phyloP scores from a whole-genome alignment of 2,888 invertebrate species.

The Busseola fusca region DNA sequence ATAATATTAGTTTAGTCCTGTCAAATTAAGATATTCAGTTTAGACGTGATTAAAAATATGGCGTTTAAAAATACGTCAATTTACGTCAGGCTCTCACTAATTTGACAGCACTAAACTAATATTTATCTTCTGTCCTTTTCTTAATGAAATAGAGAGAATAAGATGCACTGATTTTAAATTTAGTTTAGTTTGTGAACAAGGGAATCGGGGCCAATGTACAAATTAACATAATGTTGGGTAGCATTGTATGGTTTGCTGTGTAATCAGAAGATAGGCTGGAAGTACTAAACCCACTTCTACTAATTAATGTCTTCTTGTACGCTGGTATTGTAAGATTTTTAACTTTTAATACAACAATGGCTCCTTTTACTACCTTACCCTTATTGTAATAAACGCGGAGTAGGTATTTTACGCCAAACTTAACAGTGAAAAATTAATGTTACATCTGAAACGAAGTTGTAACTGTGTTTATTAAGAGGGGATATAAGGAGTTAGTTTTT shows the following conservation, averaged over 20 bases:
- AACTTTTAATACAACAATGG: neutral
- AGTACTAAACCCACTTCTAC: neutral
- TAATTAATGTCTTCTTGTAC: neutral
- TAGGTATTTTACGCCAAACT: neutral
- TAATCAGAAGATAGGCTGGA: neutral
- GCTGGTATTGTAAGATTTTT: neutral
- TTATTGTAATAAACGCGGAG: neutral
- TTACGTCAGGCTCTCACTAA: no score
- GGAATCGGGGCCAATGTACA: no score
- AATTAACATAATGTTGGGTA: neutral
- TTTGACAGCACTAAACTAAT: no score
- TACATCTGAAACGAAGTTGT: neutral
- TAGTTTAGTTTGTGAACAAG: no score
- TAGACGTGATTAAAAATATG: no score
- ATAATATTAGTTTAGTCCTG: no score
- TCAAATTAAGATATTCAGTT: no score
- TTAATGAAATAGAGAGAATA: no score
- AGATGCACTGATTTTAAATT: no score
- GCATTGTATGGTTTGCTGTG: neutral
- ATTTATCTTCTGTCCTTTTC: no score
- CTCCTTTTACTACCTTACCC: neutral
- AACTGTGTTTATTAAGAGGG: neutral
- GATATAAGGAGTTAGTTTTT: neutral
- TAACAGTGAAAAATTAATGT: no score
- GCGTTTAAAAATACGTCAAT: no score